Base-by-base conservation (phyloP, 2,797 vertebrate species). In the Anolis apletophallus region DNA sequence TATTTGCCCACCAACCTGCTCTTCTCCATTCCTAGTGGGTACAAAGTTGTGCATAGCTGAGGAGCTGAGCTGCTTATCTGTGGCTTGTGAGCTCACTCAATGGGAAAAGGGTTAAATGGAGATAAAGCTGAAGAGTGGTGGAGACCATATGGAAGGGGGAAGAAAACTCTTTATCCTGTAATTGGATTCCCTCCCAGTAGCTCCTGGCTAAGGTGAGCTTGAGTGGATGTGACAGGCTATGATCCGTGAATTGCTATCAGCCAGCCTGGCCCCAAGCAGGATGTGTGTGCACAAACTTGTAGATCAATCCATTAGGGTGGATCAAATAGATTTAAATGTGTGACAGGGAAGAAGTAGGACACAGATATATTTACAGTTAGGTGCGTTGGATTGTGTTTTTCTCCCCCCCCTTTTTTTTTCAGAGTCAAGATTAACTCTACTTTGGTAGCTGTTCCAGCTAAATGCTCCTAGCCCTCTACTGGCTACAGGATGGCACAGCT, bases 91-190 rank as follows among this genome's bases (percentile, higher is more conserved):
- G 93, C 91, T 91, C 89, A 90, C 89, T 89, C 34, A 0, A 92
- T 86, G 83, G 94, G 93, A 95, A 95, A 91, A 81, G 93, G 93
- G 93, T 93, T 94, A 95, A 93, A 93, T 91, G 17, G 87, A 94
- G 91, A 91, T 94, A 94, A 95, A 94, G 61, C 69, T 5, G 2
- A 78, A 88, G 81, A 17, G 71, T 85, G 92, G 78, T 82, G 85
- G 89, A 91, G 93, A 93, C 91, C 94, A 94, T 93, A 95, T 95
- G 95, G 94, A 95, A 89, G 91, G 89, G 91, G 93, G 23, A 94
- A 94, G 90, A 92, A 95, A 94, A 92, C 88, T 81, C 91, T 92
- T 93, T 90, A 93, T 93, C 92, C 88, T 71, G 85, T 93, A 91
- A 92, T 93, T 92, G 93, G 92, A 92, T 95, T 88, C 57, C 0